Conservation (phyloP, 2,888 invertebrate genomes). For the Schizaphis graminum region DNA sequence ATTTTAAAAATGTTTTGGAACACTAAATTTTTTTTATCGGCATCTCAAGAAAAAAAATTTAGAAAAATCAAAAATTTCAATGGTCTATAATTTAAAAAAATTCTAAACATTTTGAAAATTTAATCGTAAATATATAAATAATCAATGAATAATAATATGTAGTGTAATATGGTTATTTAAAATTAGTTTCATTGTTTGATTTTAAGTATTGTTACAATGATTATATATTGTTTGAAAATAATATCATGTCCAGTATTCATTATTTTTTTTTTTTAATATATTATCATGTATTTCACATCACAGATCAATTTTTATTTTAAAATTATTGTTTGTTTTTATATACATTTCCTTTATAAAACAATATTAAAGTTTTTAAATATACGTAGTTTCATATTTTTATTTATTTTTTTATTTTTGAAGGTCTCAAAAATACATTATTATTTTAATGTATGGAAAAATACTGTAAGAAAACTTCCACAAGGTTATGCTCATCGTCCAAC, state of each 20-base stretch:
- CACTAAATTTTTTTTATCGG: no score
- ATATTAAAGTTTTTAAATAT: not conserved
- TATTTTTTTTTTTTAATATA: not conserved
- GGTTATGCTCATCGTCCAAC: not conserved
- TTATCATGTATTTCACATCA: not conserved
- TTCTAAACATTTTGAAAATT: no score
- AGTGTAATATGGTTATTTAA: no score
- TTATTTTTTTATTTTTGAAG: not conserved
- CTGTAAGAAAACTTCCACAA: not conserved
- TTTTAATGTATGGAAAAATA: not conserved
- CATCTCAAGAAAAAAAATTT: no score
- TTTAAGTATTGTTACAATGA: no score
- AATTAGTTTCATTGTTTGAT: no score
- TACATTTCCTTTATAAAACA: not conserved
- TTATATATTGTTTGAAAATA: not conserved
- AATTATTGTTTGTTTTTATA: not conserved
- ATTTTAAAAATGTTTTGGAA: no score
- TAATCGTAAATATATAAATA: no score
- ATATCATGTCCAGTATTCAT: not conserved
- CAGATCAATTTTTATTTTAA: not conserved
- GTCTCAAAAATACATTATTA: not conserved
- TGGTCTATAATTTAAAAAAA: no score
- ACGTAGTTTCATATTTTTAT: not conserved
- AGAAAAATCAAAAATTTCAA: no score
- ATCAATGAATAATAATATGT: no score